phyloP scores from a whole-genome alignment of 64 coral and sea anemone genomes.

The Acropora yongei region DNA sequence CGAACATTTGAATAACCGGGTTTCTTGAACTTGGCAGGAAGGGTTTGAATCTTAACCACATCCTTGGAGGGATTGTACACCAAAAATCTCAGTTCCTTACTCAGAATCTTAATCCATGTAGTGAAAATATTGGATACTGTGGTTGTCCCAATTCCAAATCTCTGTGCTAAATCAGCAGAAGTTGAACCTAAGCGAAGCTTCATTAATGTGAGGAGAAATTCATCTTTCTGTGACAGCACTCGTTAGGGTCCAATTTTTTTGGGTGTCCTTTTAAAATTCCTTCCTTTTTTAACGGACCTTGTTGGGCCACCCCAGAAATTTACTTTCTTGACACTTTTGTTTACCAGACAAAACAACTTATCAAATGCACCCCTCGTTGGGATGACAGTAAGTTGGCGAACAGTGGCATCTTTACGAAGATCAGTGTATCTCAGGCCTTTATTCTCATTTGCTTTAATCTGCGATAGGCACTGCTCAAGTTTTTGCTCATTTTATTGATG shows the following conservation, averaged over 20 bases:
- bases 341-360: conserved; percentile 29
- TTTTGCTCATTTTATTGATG: background rate
- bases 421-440: conserved; percentile 49
- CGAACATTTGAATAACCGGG: conserved; percentile 22
- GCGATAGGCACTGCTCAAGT: conserved; percentile 1
- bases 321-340: conserved; percentile 41
- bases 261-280: conserved; percentile 42
- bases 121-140: too few species aligned
- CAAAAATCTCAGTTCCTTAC: too few species aligned
- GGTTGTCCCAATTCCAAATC: too few species aligned
- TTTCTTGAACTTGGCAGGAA: conserved; percentile 41
- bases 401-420: conserved; percentile 6
- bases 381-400: conserved; percentile 28
- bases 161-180: too few species aligned
- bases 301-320: conserved; percentile 48
- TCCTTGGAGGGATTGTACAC: too few species aligned
- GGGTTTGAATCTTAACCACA: background rate
- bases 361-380: conserved; percentile 49
- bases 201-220: too few species aligned
- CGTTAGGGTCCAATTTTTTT: conserved; percentile 50
- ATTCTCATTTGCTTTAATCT: conserved; percentile 31
- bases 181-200: too few species aligned
- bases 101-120: too few species aligned
- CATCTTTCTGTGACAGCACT: conserved; percentile 39
- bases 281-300: conserved; percentile 42